phyloP scores from a whole-genome alignment of 2,797 vertebrate genomes.

The Ammospiza maritima region DNA sequence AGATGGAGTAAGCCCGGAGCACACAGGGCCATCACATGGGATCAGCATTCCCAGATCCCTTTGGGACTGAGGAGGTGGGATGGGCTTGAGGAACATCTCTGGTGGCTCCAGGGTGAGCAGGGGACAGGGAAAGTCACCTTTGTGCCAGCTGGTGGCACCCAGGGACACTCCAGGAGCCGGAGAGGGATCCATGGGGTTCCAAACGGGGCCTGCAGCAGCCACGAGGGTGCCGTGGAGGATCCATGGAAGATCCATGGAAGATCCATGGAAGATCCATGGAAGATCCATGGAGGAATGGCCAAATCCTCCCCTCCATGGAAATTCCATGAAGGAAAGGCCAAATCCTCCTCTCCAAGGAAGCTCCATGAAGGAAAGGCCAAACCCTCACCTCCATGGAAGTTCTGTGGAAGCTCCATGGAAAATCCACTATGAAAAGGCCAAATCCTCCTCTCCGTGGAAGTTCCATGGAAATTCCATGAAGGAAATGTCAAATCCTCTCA shows the following conservation, averaged over 20 bases:
- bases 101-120: background rate
- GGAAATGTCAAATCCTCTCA: background rate
- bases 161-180: fast-evolving
- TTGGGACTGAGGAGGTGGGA: background rate
- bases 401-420: background rate
- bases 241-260: background rate
- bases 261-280: no score
- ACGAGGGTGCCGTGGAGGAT: no score
- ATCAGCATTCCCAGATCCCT: background rate
- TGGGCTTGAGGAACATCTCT: background rate
- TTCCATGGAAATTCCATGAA: no score
- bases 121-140: background rate
- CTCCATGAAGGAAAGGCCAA: background rate
- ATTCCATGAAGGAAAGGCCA: background rate
- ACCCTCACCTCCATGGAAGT: no score
- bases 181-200: background rate
- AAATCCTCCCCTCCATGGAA: background rate
- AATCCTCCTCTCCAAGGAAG: background rate
- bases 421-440: background rate
- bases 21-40: fast-evolving
- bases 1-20: background rate
- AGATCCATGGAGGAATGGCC: background rate
- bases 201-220: background rate
- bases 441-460: background rate
- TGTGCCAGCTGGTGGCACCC: background rate